Evolutionary conservation across 2,797 vertebrate species (phyloP), one percentile per base, ranked within the genome.

Genomic region (Myotis findleyi): DNA sequence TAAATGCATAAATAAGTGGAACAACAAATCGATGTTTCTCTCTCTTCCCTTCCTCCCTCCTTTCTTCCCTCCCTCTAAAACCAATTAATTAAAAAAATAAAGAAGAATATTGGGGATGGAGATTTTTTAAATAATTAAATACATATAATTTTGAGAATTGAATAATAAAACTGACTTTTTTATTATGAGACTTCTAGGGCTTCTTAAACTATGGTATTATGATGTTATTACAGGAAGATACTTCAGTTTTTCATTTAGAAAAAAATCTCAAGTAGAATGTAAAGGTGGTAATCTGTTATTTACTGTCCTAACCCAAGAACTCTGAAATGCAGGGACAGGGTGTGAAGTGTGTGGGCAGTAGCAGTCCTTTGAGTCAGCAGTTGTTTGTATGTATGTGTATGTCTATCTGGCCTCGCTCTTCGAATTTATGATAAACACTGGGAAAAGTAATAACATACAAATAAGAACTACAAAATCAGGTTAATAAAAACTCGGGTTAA

Each of bases 131-230:
- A 77, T 64, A 20, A 83, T 59, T 11, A 75, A 21, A 27, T 51
- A 68, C 36, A 14, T 92, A 21, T 89, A 76, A 47, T 88, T 95
- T 96, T 94, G 87, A 92, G 68, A 96, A 66, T 25, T 93, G 91
- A 95, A 2, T 87, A 95, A 95, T 94, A 96, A 96, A 96, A 86
- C 33, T 75, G 59, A 41, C 44, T 94, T 94, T 87, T 93, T 85
- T 68, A 75, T 71, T 72, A 59, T 71, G 27, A 53, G 47, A 72
- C 57, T 83, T 90, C 14, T 57, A 30, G 38, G 57, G 83, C 20
- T 91, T 91, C 51, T 33, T 44, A 80, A 87, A 64, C 83, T 66
- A n/a, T 21, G n/a, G 23, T 59, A 44, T 66, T 64, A 73, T 86
- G 68, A 53, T 79, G 16, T 93, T 55, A 18, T 75, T 83, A 49